Conservation (phyloP, 2,113 vertebrate species). For the Genyomyrus donnyi region DNA sequence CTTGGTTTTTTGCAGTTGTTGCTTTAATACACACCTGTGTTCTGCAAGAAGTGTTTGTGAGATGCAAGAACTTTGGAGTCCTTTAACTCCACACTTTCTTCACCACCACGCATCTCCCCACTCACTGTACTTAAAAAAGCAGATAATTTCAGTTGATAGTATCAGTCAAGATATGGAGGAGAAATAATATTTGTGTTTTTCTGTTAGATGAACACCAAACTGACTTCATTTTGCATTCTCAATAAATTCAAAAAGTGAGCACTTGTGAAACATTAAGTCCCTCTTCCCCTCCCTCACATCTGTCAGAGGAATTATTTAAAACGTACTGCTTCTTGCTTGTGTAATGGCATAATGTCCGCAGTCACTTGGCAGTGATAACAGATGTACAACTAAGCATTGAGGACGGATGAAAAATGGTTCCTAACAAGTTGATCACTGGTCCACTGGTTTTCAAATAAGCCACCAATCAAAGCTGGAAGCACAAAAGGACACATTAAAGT, state of each 20-base stretch:
- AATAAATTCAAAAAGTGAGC: not conserved
- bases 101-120: not conserved
- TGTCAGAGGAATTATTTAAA: conserved; percentile 1
- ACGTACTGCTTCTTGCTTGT: not conserved
- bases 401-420: not conserved
- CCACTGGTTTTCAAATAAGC: not conserved
- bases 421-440: not conserved
- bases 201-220: not conserved
- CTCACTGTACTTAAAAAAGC: not conserved
- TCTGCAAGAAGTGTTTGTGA: not conserved
- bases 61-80: not conserved
- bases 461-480: not conserved
- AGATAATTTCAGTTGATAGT: not conserved
- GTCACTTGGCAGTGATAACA: not conserved
- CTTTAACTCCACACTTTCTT: not conserved
- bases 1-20: not conserved
- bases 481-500: not conserved
- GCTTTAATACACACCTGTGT: not conserved
- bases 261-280: not conserved
- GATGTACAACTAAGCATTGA: not conserved
- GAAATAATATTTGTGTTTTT: not conserved
- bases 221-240: not conserved
- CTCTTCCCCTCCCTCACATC: not conserved
- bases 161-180: not conserved
- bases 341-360: not conserved